Evolutionary conservation across 1,140 invertebrate genomes (phyloP), one percentile per base, ranked within the genome.

Genomic region (Saccostrea echinata): DNA sequence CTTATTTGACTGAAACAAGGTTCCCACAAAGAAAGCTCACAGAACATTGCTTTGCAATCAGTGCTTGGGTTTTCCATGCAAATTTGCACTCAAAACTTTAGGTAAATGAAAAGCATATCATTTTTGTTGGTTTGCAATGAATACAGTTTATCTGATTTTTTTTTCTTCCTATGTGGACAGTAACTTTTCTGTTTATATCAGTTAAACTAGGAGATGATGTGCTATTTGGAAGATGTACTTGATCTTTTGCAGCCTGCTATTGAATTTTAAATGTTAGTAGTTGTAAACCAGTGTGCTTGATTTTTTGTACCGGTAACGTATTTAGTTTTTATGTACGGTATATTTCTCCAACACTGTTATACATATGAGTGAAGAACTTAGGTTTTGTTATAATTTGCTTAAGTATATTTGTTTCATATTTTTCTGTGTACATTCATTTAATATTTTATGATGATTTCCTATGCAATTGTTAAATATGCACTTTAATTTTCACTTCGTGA

Each of bases 391-490:
- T 43, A 43, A n/a, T 33, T 33, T 30, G 68, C 24, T 11, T 16
- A 30, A 76, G 68, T 76, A 9, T 43, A 43, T 76, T 76, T 76
- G 68, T 27, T 30, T 76, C n/a, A n/a, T n/a, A n/a, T 76, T 76
- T 13, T 71, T 13, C 13, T 61, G 6, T 61, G 55, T 76, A 76
- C 27, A 33, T 76, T 11, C 27, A 13, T 30, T 27, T 27, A 76
- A 30, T 27, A 76, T 33, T 76, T 18, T 6, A 21, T 61, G 0
- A 61, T 76, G 16, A 11, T 76, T 33, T 76, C 33, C 27, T 76
- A 35, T 76, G 68, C 68, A 76, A 30, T 30, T 76, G 68, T 76
- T 76, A 76, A 76, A 76, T 76, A 76, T 76, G 68, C 68, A 76
- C 68, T 18, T 61, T 21, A 61, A 21, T 61, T 61, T 61, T 16